Percentiles rank a stretch among this genome's conserved stretches.
These are phyloP conservation scores for Fratercula arctica DNA, from an alignment of 2,797 vertebrate species.

Conservation along the genomic window DNA sequence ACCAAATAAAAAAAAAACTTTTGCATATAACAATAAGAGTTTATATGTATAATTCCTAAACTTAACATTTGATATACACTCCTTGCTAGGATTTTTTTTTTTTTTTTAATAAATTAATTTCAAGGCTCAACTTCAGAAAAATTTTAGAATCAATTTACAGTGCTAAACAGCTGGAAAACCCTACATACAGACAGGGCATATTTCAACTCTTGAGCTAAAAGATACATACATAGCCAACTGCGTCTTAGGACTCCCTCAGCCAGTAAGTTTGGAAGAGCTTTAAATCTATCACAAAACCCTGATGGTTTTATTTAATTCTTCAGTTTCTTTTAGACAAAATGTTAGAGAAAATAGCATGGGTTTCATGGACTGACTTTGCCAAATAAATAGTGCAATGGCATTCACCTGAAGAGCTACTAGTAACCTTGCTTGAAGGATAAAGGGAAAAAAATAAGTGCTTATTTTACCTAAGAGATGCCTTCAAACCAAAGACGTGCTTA, in stretches of 20 bases:
- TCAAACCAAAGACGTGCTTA: constrained; percentile 15
- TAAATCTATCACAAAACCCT: not conserved
- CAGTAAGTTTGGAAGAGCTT: not conserved
- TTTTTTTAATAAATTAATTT: not conserved
- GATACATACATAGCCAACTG: not conserved
- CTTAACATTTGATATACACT: not conserved
- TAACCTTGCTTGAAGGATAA: not conserved
- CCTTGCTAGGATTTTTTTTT: not conserved
- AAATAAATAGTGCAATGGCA: not conserved
- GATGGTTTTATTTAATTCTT: not conserved
- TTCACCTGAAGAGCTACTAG: not conserved
- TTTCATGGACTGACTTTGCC: not conserved
- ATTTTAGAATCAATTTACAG: not conserved
- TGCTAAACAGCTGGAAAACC: not conserved
- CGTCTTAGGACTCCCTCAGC: not conserved
- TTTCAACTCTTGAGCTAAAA: not conserved
- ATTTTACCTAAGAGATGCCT: constrained; percentile 4
- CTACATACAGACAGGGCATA: not conserved
- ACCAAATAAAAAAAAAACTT: not conserved
- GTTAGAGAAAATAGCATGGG: not conserved
- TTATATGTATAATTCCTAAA: not conserved
- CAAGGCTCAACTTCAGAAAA: not conserved
- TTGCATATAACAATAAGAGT: accelerated
- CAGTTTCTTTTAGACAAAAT: not conserved
- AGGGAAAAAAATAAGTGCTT: not conserved